Conservation (phyloP, 37 sponge, comb jelly and placozoan genomes). For the Chondrosia reniformis region DNA sequence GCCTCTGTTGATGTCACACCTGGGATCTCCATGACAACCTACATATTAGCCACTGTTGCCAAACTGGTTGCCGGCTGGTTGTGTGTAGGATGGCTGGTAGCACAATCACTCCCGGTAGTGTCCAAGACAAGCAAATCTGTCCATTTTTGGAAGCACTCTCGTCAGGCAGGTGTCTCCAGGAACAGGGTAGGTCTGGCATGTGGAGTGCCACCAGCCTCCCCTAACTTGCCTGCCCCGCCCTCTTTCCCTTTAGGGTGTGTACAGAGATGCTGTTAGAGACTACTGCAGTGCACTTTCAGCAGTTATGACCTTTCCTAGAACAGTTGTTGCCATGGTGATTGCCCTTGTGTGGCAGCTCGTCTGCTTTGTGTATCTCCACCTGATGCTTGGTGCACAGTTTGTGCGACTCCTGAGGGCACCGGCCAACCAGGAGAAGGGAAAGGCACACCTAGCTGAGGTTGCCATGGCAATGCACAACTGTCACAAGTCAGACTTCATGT, state of each 20-base stretch:
- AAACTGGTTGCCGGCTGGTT: slow-evolving; percentile 41
- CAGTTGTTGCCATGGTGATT: slow-evolving; percentile 17
- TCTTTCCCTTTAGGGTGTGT: neutral
- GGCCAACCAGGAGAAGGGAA: neutral
- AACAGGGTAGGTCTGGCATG: neutral
- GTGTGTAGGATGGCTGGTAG: slow-evolving; percentile 52
- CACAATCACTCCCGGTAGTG: slow-evolving; percentile 31
- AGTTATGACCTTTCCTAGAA: slow-evolving; percentile 50
- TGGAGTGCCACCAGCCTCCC: neutral
- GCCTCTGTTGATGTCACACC: neutral
- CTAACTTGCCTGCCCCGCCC: neutral
- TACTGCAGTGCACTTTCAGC: slow-evolving; percentile 34
- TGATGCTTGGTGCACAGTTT: neutral
- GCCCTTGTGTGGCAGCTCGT: slow-evolving; percentile 54
- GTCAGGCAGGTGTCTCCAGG: neutral
- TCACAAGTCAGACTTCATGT: neutral
- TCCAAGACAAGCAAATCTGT: neutral
- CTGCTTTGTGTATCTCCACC: slow-evolving; percentile 11
- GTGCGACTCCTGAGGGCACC: neutral
- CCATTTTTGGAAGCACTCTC: slow-evolving; percentile 3
- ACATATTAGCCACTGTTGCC: neutral
- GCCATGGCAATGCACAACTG: slow-evolving; percentile 7
- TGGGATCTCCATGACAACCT: neutral
- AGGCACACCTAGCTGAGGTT: neutral
- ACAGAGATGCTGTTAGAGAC: neutral